Evolutionary conservation across 1,140 invertebrate species (phyloP).

Genomic region (Laupala kohalensis): DNA sequence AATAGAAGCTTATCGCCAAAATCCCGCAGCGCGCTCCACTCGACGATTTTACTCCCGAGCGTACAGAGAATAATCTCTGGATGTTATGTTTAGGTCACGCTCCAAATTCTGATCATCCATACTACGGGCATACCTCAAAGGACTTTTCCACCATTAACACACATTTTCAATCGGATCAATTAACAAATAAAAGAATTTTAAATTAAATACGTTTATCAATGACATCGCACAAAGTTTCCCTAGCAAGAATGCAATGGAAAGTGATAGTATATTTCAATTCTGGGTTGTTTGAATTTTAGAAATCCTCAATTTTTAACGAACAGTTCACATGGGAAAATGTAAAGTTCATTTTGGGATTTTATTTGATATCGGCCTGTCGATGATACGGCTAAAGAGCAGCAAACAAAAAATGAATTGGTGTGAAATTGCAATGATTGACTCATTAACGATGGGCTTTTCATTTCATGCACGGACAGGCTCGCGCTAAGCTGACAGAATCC

Average conservation of each 20-base stretch:
- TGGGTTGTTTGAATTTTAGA: not conserved
- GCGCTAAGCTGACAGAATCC: not conserved
- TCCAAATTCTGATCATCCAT: too few relatives aligned
- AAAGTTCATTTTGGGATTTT: not conserved
- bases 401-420: not conserved
- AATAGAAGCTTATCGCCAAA: too few relatives aligned
- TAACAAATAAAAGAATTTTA: not conserved
- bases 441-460: not conserved
- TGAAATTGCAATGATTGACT: not conserved
- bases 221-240: not conserved
- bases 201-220: not conserved
- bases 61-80: too few relatives aligned
- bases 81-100: too few relatives aligned
- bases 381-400: not conserved
- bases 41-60: too few relatives aligned
- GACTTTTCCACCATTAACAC: not conserved
- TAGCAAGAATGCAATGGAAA: not conserved
- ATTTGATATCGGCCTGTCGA: not conserved
- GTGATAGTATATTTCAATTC: not conserved
- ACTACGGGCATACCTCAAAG: too few relatives aligned
- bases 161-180: not conserved
- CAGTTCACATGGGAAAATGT: not conserved
- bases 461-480: too few relatives aligned
- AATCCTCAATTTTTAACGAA: not conserved
- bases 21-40: too few relatives aligned